Evolutionary conservation across 2,113 vertebrate species (phyloP), one percentile per base, ranked within the genome.

Genomic region (Hippopotamus amphibius): DNA sequence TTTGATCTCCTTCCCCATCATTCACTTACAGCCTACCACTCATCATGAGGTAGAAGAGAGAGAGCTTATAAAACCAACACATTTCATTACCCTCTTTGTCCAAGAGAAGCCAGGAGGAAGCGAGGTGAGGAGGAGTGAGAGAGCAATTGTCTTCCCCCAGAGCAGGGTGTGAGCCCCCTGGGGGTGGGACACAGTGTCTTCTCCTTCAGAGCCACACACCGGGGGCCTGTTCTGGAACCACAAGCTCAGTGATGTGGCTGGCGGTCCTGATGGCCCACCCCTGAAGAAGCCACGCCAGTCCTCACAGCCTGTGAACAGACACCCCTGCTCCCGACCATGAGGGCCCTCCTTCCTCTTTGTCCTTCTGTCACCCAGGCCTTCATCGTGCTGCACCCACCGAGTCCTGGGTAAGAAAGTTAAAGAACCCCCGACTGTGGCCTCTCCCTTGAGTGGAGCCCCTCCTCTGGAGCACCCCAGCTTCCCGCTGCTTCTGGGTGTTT

Each of bases 341-440:
- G 21, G 37, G 10, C 41, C 26, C 33, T 63, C 37, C 16, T 63
- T 41, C 26, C 65, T 15, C 16, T 46, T 53, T 41, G 26, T 30
- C 17, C 41, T 30, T 22, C 48, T 12, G 14, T 63, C 1, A 0
- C 65, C 28, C 6, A 2, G 66, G 2, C 24, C 43, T 16, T 28
- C 6, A 0, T 24, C 15, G 16, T 26, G 17, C 57, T 46, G 50
- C 28, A 12, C 9, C 77, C 69, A 30, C 41, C 0, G 5, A 28
- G 63, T 59, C 37, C 37, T 43, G 59, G 55, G 3, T 76, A 4
- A 69, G 57, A 66, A 41, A 19, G 30, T 33, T 16, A 76, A 61
- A 19, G 41, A 28, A 9, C 4, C 9, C 0, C 0, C 4, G 68
- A 65, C 37, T 3, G 1, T 4, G 28, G 21, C 22, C n/a, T 46